These are phyloP conservation scores for Bombus superbus DNA, from an alignment of 1,140 invertebrate species.

Conservation along the genomic window DNA sequence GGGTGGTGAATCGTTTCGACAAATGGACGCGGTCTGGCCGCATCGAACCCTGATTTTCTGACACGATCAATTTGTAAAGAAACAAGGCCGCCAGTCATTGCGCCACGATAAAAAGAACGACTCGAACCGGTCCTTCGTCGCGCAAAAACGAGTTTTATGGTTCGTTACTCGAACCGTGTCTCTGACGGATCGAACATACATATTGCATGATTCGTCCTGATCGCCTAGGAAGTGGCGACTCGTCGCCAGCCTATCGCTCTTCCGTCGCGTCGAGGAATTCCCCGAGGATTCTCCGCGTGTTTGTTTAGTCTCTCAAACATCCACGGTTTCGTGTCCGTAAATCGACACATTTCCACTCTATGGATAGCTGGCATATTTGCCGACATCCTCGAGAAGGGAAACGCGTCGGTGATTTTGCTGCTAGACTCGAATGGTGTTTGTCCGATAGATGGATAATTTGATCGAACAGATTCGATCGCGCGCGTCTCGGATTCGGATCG, in stretches of 20 bases:
- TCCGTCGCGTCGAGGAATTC: constrained; percentile 32
- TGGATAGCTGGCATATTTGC: background rate
- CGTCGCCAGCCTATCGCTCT: constrained; percentile 41
- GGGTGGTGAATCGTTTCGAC: constrained; percentile 24
- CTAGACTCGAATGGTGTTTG: too few species aligned
- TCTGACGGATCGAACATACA: constrained; percentile 67
- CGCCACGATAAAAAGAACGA: constrained; percentile 57
- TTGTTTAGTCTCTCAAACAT: background rate
- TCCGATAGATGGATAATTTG: too few species aligned
- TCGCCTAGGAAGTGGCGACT: constrained; percentile 60
- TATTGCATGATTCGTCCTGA: constrained; percentile 71
- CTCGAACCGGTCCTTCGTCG: constrained; percentile 50
- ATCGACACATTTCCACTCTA: background rate
- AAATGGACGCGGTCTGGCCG: constrained; percentile 39
- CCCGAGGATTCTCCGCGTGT: background rate
- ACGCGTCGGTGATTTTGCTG: too few species aligned
- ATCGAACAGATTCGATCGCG: too few species aligned
- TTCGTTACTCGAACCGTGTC: constrained; percentile 69
- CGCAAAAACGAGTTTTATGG: constrained; percentile 71
- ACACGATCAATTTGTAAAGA: constrained; percentile 71
- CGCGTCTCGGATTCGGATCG: too few species aligned
- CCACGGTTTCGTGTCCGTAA: background rate
- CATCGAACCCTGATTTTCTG: constrained; percentile 32
- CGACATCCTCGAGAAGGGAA: background rate
- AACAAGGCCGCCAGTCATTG: constrained; percentile 51